phyloP scores from a whole-genome alignment of 2,888 invertebrate species.

The Clunio marinus region DNA sequence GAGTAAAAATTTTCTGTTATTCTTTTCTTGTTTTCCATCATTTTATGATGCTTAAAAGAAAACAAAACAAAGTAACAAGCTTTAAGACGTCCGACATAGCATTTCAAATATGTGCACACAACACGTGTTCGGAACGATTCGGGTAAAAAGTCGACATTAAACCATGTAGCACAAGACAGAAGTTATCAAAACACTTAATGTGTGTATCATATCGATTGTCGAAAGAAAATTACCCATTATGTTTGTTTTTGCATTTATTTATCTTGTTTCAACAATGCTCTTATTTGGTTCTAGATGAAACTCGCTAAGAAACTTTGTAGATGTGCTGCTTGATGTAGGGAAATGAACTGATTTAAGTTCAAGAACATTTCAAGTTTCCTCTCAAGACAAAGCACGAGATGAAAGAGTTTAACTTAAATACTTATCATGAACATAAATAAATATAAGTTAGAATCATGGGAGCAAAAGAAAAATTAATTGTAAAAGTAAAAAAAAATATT shows the following conservation, averaged over 20 bases:
- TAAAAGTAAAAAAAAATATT: not conserved
- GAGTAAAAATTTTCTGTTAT: not conserved
- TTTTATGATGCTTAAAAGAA: not conserved
- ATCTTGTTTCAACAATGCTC: not conserved
- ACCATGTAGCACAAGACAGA: constrained; percentile 17
- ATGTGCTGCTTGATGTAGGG: too few species aligned
- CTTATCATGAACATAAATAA: constrained; percentile 4
- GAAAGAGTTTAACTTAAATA: not conserved
- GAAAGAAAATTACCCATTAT: not conserved
- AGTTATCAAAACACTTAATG: not conserved
- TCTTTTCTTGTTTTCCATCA: not conserved
- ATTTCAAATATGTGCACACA: constrained; percentile 31
- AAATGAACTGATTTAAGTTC: too few species aligned
- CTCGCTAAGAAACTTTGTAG: too few species aligned
- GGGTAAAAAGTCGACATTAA: constrained; percentile 33
- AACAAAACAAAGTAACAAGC: too few species aligned
- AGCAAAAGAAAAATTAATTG: not conserved
- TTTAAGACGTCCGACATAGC: not conserved
- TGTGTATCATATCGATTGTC: constrained; percentile 5
- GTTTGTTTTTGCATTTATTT: not conserved
- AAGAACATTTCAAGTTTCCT: not conserved
- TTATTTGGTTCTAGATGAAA: too few species aligned
- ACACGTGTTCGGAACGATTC: constrained; percentile 35
- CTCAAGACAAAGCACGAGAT: not conserved
- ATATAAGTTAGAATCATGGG: not conserved